phyloP scores from a whole-genome alignment of 1,140 invertebrate genomes.

The Drosophila subpulchrella region DNA sequence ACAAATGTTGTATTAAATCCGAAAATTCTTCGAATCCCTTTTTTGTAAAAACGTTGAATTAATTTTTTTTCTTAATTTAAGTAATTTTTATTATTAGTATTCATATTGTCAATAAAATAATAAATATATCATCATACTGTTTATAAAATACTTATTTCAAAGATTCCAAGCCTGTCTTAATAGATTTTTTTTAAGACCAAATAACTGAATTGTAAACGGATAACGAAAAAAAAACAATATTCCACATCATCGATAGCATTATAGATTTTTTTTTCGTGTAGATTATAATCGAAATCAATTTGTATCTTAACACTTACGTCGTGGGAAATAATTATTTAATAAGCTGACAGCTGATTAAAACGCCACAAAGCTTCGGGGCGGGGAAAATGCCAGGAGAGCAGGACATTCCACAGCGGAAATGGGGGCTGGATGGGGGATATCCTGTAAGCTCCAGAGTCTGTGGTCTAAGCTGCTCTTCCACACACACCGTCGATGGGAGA shows the following conservation, averaged over 20 bases:
- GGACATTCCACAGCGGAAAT: neutral
- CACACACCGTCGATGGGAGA: constrained; percentile 1
- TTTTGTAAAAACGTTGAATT: too few relatives aligned
- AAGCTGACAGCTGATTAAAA: constrained; percentile 80
- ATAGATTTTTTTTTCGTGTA: neutral
- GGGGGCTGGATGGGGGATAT: neutral
- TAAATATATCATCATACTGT: too few relatives aligned
- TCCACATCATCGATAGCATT: too few relatives aligned
- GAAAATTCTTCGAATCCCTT: too few relatives aligned
- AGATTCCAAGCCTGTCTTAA: too few relatives aligned
- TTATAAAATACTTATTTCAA: too few relatives aligned
- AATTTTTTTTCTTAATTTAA: too few relatives aligned
- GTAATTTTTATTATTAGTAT: too few relatives aligned
- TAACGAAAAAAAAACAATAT: too few relatives aligned
- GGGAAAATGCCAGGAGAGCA: constrained; percentile 11
- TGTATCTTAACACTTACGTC: constrained; percentile 13
- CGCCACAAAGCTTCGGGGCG: constrained; percentile 31
- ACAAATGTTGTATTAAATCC: too few relatives aligned
- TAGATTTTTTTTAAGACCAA: too few relatives aligned
- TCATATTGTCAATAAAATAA: too few relatives aligned
- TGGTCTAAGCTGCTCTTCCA: constrained; percentile 58
- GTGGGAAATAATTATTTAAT: constrained; percentile 74
- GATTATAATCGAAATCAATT: constrained; percentile 7
- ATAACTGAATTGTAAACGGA: neutral
- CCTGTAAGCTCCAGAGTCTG: constrained; percentile 43